phyloP scores from a whole-genome alignment of 2,113 vertebrate species.

The Eurystomus gularis region DNA sequence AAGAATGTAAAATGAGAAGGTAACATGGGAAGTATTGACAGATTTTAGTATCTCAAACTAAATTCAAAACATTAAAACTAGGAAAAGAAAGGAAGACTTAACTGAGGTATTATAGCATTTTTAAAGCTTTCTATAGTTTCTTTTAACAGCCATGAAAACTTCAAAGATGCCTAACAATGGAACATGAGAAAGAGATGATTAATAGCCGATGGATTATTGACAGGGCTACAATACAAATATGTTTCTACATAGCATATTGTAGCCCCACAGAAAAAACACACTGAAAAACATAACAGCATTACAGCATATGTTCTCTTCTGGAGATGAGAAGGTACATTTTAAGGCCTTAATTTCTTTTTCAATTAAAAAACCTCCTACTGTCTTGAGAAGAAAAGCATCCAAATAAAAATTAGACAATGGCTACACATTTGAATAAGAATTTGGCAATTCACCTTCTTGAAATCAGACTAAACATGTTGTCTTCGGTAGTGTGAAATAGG shows the following conservation, averaged over 20 bases:
- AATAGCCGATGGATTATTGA: not conserved
- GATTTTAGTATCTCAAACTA: not conserved
- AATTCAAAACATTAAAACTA: not conserved
- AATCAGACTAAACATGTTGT: not conserved
- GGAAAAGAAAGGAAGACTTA: not conserved
- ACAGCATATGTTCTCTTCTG: not conserved
- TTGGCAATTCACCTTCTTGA: not conserved
- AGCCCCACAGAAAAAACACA: not conserved
- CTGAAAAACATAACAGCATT: not conserved
- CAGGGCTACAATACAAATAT: not conserved
- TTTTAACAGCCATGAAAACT: not conserved
- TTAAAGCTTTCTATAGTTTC: not conserved
- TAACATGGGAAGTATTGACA: not conserved
- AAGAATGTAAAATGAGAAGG: not conserved
- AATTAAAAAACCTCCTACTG: not conserved
- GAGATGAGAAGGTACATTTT: not conserved
- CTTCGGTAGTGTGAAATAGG: not conserved
- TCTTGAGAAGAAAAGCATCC: not conserved
- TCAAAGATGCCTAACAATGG: not conserved
- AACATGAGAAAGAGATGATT: not conserved
- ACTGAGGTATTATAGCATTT: not conserved
- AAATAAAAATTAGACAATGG: not conserved
- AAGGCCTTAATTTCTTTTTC: not conserved
- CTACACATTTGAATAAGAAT: not conserved
- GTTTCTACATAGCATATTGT: not conserved